These are phyloP conservation scores for Cephonodes hylas DNA, from an alignment of 2,888 invertebrate genomes.

Conservation along the genomic window DNA sequence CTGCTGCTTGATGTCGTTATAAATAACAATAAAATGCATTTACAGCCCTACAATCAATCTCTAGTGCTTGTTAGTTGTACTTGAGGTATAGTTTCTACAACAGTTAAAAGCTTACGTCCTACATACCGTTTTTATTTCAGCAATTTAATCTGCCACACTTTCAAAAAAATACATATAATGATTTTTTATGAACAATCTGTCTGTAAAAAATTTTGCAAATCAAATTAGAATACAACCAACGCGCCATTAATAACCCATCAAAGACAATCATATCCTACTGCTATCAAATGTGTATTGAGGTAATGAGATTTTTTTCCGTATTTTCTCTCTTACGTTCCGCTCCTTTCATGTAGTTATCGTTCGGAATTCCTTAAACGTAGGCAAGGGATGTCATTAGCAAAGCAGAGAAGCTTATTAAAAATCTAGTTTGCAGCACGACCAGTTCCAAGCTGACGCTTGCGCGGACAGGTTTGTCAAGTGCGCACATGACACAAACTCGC, in stretches of 20 bases:
- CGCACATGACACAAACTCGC: slow-evolving; percentile 66
- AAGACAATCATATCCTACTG: not conserved
- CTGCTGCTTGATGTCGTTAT: too few relatives aligned
- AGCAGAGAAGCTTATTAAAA: slow-evolving; percentile 61
- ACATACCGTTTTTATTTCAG: too few relatives aligned
- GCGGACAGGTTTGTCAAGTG: slow-evolving; percentile 70
- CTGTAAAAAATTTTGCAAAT: not conserved
- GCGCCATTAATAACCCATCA: not conserved
- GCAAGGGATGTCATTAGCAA: slow-evolving; percentile 55
- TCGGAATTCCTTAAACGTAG: slow-evolving; percentile 40
- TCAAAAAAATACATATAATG: too few relatives aligned
- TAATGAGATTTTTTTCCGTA: slow-evolving; percentile 4
- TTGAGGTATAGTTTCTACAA: too few relatives aligned
- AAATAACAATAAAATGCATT: too few relatives aligned
- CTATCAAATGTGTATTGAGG: not conserved
- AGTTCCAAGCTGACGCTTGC: slow-evolving; percentile 62
- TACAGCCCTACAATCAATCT: too few relatives aligned
- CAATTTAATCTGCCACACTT: too few relatives aligned
- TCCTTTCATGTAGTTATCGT: slow-evolving; percentile 6
- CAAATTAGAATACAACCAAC: not conserved
- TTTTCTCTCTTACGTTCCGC: slow-evolving; percentile 1
- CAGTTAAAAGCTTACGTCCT: too few relatives aligned
- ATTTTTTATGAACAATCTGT: not conserved
- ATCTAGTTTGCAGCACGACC: slow-evolving; percentile 58
- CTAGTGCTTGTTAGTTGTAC: too few relatives aligned